Percentiles rank a stretch among this genome's conserved stretches.
Conservation (phyloP, 2,797 vertebrate species). For the Menidia menidia region DNA sequence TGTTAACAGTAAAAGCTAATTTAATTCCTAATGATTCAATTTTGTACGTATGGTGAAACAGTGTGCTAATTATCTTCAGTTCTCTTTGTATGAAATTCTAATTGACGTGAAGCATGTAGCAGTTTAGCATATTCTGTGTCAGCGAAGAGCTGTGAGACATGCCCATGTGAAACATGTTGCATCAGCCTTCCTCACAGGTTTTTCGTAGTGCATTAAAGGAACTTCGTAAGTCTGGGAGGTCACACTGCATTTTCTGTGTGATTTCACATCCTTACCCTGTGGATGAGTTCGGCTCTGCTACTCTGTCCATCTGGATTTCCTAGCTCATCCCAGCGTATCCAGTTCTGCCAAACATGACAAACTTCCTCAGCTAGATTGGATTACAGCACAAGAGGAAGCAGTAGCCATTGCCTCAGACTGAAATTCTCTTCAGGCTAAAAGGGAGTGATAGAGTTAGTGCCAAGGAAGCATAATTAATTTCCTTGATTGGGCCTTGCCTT, state of each 20-base stretch:
- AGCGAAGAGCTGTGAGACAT: conserved; percentile 63
- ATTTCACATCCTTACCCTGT: conserved; percentile 73
- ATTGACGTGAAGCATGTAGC: conserved; percentile 63
- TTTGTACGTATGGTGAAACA: conserved; percentile 34
- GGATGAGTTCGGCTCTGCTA: conserved; percentile 59
- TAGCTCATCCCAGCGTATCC: conserved; percentile 64
- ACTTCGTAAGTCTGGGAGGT: conserved; percentile 66
- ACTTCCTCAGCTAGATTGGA: conserved; percentile 73
- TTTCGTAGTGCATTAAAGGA: conserved; percentile 73
- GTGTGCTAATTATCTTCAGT: conserved; percentile 31
- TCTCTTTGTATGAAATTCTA: conserved; percentile 49
- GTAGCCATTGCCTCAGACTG: conserved; percentile 41
- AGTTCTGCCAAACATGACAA: conserved; percentile 76
- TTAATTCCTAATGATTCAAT: conserved; percentile 41
- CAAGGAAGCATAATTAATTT: conserved; percentile 81
- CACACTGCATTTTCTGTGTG: conserved; percentile 73
- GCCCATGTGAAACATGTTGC: conserved; percentile 70
- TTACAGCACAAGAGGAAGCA: conserved; percentile 59
- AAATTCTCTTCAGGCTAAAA: conserved; percentile 73
- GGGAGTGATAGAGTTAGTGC: conserved; percentile 74
- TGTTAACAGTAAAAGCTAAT: conserved; percentile 43
- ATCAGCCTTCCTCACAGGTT: conserved; percentile 72
- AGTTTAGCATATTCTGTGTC: conserved; percentile 64
- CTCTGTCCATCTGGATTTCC: conserved; percentile 72
- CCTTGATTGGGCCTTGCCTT: conserved; percentile 76